Evolutionary conservation across 2,113 vertebrate species (phyloP).

Genomic region (Atractosteus spatula): DNA sequence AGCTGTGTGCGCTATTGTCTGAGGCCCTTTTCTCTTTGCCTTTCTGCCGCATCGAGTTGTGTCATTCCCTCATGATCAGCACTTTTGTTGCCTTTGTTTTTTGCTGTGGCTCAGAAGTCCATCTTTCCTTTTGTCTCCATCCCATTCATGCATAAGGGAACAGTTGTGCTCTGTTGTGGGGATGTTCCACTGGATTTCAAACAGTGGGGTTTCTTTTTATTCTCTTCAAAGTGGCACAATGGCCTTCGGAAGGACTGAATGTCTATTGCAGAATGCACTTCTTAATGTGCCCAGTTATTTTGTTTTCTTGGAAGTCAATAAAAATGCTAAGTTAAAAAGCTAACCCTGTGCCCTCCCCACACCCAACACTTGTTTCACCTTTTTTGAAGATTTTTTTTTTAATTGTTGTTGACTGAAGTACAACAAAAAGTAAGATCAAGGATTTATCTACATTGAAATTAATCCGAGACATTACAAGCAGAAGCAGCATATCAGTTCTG

Average conservation of each 20-base stretch:
- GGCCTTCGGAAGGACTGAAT: slow-evolving; percentile 84
- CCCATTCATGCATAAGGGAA: slow-evolving; percentile 99
- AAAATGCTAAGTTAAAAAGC: slow-evolving; percentile 91
- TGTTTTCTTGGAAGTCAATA: slow-evolving; percentile 98
- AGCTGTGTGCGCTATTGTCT: slow-evolving; percentile 88
- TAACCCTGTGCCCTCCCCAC: slow-evolving; percentile 61
- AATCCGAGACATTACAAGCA: background rate
- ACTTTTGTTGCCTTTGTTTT: slow-evolving; percentile 99
- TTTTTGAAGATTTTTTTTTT: slow-evolving; percentile 41
- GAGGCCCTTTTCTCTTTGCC: slow-evolving; percentile 74
- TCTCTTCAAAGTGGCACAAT: slow-evolving; percentile 94
- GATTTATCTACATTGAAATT: slow-evolving; percentile 10
- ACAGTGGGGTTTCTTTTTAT: slow-evolving; percentile 99
- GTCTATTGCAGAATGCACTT: slow-evolving; percentile 93
- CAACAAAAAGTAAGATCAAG: slow-evolving; percentile 40
- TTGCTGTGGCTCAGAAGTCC: slow-evolving; percentile 97
- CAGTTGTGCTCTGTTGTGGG: slow-evolving; percentile 99
- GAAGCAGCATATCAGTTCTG: slow-evolving; percentile 6
- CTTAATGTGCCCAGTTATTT: slow-evolving; percentile 96
- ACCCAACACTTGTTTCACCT: slow-evolving; percentile 59
- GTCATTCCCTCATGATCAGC: slow-evolving; percentile 97
- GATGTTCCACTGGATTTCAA: slow-evolving; percentile 98
- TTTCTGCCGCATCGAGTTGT: slow-evolving; percentile 85
- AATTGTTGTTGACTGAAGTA: slow-evolving; percentile 66
- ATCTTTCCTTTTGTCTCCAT: slow-evolving; percentile 97